Base-by-base conservation (phyloP, 1,140 invertebrate genomes). In the Aphaenogaster rudis region DNA sequence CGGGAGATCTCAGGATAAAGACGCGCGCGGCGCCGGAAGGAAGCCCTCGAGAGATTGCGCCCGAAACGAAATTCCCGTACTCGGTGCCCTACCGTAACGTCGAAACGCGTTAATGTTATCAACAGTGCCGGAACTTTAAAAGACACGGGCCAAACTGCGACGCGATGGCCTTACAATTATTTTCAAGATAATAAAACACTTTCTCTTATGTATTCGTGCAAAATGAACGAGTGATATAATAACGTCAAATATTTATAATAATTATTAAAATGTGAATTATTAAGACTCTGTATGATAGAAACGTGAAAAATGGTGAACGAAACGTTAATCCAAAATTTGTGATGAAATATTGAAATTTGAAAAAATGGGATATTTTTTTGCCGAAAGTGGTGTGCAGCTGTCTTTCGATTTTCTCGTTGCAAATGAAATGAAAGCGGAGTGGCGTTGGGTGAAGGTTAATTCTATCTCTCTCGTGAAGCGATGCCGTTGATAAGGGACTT, bases 1-100 rank as follows among this genome's bases (percentile, higher is more conserved):
- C 87, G 78, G 66, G 67, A 91, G 90, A 91, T 91, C 79, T 77
- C 13, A 52, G 87, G 90, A 91, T 91, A 91, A 91, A 90, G 72
- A 90, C 33, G 28, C 48, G 48, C 59, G 74, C 48, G 84, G 86
- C 36, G 50, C 28, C 39, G 74, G 88, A 81, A 54, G 76, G 63
- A 48, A 81, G 64, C 15, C n/a, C 42, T 78, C 64, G 39, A 80
- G 61, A 48, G 77, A 72, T 48, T 63, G 48, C 39, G 45, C 36
- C 39, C 84, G 61, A 76, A 63, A 3, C 42, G 28, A 63, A 85
- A 50, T 21, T 28, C 48, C 5, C 36, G 45, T 33, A n/a, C 15
- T 45, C 36, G 36, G 9, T 57, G 2, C 21, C 36, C 11, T 36
- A 42, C 8, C 71, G 48, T 86, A 42, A 57, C 9, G 54, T 79